These are phyloP conservation scores for Rachycentron canadum DNA, from an alignment of 2,797 vertebrate species.

Conservation along the genomic window DNA sequence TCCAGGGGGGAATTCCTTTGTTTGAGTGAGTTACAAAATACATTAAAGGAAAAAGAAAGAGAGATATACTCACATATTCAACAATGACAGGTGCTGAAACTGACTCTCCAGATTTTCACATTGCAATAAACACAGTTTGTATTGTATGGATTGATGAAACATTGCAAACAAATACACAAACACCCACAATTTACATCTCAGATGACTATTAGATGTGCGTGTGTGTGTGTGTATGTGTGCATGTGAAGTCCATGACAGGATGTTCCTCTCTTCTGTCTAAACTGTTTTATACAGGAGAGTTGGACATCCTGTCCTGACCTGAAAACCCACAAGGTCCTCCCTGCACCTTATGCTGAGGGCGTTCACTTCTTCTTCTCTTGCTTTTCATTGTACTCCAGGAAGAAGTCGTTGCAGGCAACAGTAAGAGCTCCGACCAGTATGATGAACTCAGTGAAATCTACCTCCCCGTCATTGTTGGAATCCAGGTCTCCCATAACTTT, in stretches of 20 bases:
- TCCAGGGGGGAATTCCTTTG: constrained; percentile 61
- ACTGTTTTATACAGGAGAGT: too few relatives aligned
- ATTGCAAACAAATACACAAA: constrained; percentile 54
- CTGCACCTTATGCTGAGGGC: constrained; percentile 34
- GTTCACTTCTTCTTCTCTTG: constrained; percentile 78
- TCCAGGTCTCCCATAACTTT: constrained; percentile 88
- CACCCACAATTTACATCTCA: constrained; percentile 32
- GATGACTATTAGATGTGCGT: constrained; percentile 10
- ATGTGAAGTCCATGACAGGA: constrained; percentile 45
- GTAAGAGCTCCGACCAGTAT: constrained; percentile 87
- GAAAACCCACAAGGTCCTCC: constrained; percentile 29
- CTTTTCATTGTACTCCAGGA: constrained; percentile 86
- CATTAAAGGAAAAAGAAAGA: constrained; percentile 58
- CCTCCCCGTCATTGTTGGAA: constrained; percentile 87
- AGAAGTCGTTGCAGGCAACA: constrained; percentile 89
- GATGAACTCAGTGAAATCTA: constrained; percentile 89
- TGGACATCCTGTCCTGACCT: too few relatives aligned
- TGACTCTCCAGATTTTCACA: constrained; percentile 47
- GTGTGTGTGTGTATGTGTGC: constrained; percentile 41
- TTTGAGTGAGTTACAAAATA: constrained; percentile 78
- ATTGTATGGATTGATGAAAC: constrained; percentile 30
- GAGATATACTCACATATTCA: constrained; percentile 67
- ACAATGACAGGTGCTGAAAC: constrained; percentile 36
- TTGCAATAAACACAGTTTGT: constrained; percentile 40
- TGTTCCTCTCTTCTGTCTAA: constrained; percentile 40